phyloP scores from a whole-genome alignment of 2,888 invertebrate genomes.

The Lasioglossum malachurum region DNA sequence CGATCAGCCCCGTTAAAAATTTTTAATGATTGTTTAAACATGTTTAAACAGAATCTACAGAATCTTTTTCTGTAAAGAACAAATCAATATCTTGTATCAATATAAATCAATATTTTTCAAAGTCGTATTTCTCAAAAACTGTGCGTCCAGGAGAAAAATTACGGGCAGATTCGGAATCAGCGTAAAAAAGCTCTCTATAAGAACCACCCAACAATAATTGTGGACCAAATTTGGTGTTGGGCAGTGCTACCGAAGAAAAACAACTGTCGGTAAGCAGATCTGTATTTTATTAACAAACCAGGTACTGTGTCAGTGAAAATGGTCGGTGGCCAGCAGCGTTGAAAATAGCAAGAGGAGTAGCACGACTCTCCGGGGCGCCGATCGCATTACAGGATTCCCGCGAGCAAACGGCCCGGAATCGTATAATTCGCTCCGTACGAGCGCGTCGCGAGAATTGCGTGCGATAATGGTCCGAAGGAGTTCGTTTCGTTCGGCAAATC shows the following conservation, averaged over 20 bases:
- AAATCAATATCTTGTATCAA: no score
- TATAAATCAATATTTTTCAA: no score
- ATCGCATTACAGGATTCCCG: background rate
- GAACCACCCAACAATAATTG: no score
- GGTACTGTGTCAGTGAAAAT: background rate
- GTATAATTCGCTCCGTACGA: background rate
- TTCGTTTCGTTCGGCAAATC: slow-evolving; percentile 15
- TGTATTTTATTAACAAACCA: background rate
- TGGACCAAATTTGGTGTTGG: no score
- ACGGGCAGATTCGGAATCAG: no score
- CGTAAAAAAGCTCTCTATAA: no score
- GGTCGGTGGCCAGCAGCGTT: background rate
- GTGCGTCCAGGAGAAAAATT: no score
- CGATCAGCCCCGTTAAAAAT: no score
- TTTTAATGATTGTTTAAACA: no score
- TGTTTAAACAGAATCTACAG: no score
- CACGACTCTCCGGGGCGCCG: background rate
- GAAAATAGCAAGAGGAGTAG: background rate
- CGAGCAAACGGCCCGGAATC: background rate
- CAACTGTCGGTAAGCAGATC: background rate
- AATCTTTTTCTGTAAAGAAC: no score
- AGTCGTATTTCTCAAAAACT: no score
- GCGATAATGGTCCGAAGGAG: background rate
- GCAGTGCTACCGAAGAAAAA: background rate
- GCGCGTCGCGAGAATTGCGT: background rate